Evolutionary conservation across 2,113 vertebrate species (phyloP), one percentile per base, ranked within the genome.

Genomic region (Daphoenositta chrysoptera): DNA sequence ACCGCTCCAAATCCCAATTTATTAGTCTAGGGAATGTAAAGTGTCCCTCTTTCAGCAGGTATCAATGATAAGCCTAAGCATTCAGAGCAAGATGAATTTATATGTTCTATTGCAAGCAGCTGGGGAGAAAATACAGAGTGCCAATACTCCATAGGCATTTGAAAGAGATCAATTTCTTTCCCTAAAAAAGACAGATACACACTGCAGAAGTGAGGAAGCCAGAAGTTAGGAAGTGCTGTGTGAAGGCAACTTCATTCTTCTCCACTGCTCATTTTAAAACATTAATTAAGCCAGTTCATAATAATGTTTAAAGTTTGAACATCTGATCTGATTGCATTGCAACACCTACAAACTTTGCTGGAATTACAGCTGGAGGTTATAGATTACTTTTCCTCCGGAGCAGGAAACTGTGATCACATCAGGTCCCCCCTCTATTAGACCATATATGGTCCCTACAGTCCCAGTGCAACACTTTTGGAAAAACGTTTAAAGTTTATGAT

Each of bases 281-380:
- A 27, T 19, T 51, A 48, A 80, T 58, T 45, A 76, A 72, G 26
- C 5, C 8, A 37, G 39, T 39, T 54, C 66, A 45, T n/a, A 63
- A 40, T 42, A 21, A 72, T 16, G 33, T 64, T 28, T 58, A 17
- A 89, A 63, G 24, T 24, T 13, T 31, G 13, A 47, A 23, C 4
- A 51, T 40, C 27, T 60, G 37, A 42, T 18, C 26, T 42, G 27
- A 56, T 26, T 70, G 15, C 18, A 22, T 19, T 0, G 0, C 7
- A 42, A 23, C 24, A 27, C 23, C 68, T 66, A 26, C 20, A 90
- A 65, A 53, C 3, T 44, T 61, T 57, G 23, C 30, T 12, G 2
- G 33, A 73, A 28, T 40, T 63, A 31, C 44, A 78, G 15, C 4
- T 58, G 12, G n/a, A 86, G 12, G 45, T 58, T 30, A 30, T 4